These are phyloP conservation scores for Etheostoma nigrum DNA, from an alignment of 2,797 vertebrate species.

Conservation along the genomic window DNA sequence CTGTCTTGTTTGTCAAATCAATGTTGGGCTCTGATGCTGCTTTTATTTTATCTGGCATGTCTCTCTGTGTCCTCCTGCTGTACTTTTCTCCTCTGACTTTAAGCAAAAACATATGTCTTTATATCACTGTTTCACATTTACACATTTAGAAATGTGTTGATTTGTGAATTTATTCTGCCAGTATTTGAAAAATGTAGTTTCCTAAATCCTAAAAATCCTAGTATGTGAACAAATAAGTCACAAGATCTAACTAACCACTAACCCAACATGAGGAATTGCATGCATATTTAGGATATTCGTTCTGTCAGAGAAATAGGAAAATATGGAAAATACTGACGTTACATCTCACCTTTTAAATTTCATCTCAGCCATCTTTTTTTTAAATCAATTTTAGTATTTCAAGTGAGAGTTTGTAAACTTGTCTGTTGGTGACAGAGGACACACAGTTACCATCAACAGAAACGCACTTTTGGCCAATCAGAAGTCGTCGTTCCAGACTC, in stretches of 20 bases:
- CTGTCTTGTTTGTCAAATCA: constrained; percentile 76
- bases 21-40: constrained; percentile 63
- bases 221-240: constrained; percentile 12
- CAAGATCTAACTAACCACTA: neutral
- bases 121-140: neutral
- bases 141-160: neutral
- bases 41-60: constrained; percentile 65
- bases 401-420: no score
- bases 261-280: neutral
- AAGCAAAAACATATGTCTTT: constrained; percentile 6
- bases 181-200: neutral
- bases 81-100: constrained; percentile 14
- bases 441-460: no score
- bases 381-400: no score
- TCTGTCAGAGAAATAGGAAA: neutral
- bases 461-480: no score
- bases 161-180: neutral
- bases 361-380: no score
- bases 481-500: no score
- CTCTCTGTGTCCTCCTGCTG: constrained; percentile 30
- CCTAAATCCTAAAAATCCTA: neutral
- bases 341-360: neutral
- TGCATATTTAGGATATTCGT: neutral
- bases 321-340: constrained; percentile 8
- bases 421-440: no score